Percentiles rank a stretch among this genome's conserved stretches.
Evolutionary conservation across 2,797 vertebrate species (phyloP).

Genomic region (Catamblyrhynchus diadema): DNA sequence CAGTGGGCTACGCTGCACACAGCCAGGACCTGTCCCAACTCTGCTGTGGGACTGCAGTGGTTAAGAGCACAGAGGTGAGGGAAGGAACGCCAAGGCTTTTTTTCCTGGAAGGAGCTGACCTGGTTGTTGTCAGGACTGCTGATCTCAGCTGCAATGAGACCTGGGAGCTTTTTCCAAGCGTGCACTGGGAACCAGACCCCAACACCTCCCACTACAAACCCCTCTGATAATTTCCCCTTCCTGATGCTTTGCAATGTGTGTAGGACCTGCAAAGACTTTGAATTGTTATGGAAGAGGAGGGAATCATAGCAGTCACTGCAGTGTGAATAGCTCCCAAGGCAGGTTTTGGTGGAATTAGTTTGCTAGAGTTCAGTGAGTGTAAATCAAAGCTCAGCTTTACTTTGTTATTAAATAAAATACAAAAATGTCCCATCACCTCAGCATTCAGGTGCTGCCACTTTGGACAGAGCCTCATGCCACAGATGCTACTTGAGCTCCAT

Average conservation of each 20-base stretch:
- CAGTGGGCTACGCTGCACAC: background rate
- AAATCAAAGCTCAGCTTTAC: background rate
- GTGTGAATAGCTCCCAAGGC: fast-evolving
- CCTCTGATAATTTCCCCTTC: background rate
- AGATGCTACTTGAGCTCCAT: background rate
- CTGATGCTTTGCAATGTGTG: background rate
- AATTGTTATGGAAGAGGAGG: background rate
- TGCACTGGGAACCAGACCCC: background rate
- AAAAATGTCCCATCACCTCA: background rate
- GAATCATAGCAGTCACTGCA: background rate
- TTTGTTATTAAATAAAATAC: slow-evolving; percentile 5
- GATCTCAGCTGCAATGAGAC: background rate
- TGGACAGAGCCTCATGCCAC: fast-evolving
- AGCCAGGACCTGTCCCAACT: background rate
- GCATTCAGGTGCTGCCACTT: background rate
- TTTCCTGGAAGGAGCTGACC: background rate
- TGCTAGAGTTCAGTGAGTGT: background rate
- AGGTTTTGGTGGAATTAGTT: background rate
- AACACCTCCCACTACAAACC: background rate
- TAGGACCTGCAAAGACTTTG: background rate
- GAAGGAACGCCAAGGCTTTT: background rate
- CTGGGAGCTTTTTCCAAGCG: background rate
- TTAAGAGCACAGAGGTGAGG: background rate
- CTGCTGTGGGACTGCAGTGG: background rate
- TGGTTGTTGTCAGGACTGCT: background rate